phyloP scores from a whole-genome alignment of 2,888 invertebrate genomes.

The Cerastis leucographa region DNA sequence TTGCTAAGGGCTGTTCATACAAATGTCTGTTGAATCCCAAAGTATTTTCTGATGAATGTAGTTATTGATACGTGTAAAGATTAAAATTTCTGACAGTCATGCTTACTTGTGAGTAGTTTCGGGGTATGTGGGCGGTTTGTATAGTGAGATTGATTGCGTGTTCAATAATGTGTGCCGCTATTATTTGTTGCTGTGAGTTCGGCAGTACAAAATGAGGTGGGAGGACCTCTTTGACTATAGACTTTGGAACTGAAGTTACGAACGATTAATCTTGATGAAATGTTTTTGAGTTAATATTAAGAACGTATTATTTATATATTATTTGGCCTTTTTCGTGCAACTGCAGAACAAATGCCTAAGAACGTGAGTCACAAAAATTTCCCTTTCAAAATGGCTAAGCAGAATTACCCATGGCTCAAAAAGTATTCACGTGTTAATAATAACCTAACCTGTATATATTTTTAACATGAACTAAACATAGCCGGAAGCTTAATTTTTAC shows the following conservation, averaged over 20 bases:
- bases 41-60: slow-evolving; percentile 50
- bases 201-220: neutral
- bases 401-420: neutral
- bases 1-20: slow-evolving; percentile 57
- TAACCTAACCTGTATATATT: no score
- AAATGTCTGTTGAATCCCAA: slow-evolving; percentile 59
- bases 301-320: neutral
- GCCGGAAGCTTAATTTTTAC: neutral
- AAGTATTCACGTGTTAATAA: neutral
- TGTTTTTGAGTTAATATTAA: neutral
- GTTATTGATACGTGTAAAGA: slow-evolving; percentile 62
- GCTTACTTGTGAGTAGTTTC: slow-evolving; percentile 41
- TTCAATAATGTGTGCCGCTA: slow-evolving; percentile 26
- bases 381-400: neutral
- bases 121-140: slow-evolving; percentile 37
- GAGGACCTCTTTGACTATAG: neutral
- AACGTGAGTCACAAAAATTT: neutral
- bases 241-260: neutral
- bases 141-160: slow-evolving; percentile 45
- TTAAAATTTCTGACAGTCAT: slow-evolving; percentile 58
- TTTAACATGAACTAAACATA: neutral
- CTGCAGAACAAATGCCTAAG: neutral
- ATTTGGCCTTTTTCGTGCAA: no score
- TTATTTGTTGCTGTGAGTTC: slow-evolving; percentile 18
- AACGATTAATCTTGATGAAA: neutral